phyloP scores from a whole-genome alignment of 2,888 invertebrate genomes.

The Scaptomyza flava region DNA sequence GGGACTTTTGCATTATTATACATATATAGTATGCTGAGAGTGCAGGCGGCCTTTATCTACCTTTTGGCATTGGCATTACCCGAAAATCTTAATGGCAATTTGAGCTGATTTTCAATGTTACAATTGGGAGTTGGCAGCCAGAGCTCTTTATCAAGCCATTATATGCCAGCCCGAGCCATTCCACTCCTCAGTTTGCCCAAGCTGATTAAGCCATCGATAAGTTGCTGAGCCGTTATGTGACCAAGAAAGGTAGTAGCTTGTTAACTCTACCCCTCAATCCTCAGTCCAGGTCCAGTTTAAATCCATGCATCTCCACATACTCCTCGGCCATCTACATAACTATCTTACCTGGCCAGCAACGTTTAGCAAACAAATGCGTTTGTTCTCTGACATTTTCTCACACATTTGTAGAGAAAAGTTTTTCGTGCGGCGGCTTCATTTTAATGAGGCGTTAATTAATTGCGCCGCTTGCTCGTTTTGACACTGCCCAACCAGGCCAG shows the following conservation, averaged over 20 bases:
- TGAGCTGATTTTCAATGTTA: slow-evolving; percentile 85
- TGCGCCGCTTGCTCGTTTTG: slow-evolving; percentile 78
- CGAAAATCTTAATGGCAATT: slow-evolving; percentile 84
- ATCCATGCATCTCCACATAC: slow-evolving; percentile 14
- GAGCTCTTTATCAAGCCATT: slow-evolving; percentile 78
- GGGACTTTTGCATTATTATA: slow-evolving; percentile 59
- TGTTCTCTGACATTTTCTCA: slow-evolving; percentile 59
- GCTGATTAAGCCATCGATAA: slow-evolving; percentile 75
- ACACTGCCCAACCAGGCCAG: slow-evolving; percentile 51
- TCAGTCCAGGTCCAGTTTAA: neutral
- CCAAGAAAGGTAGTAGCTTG: slow-evolving; percentile 6
- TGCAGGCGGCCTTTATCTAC: slow-evolving; percentile 61
- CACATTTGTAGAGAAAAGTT: slow-evolving; percentile 58
- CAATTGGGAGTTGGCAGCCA: slow-evolving; percentile 81
- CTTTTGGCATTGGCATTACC: slow-evolving; percentile 38
- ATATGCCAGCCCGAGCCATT: slow-evolving; percentile 55
- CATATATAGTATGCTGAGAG: slow-evolving; percentile 20
- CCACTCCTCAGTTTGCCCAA: slow-evolving; percentile 25
- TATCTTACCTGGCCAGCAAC: slow-evolving; percentile 34
- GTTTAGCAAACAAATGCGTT: slow-evolving; percentile 50
- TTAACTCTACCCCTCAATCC: neutral
- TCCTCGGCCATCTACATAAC: neutral
- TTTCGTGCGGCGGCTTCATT: slow-evolving; percentile 52
- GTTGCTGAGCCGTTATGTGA: slow-evolving; percentile 51
- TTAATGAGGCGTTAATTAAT: slow-evolving; percentile 83